Evolutionary conservation across 2,113 vertebrate species (phyloP), one percentile per base, ranked within the genome.

Genomic region (Raja brachyura): DNA sequence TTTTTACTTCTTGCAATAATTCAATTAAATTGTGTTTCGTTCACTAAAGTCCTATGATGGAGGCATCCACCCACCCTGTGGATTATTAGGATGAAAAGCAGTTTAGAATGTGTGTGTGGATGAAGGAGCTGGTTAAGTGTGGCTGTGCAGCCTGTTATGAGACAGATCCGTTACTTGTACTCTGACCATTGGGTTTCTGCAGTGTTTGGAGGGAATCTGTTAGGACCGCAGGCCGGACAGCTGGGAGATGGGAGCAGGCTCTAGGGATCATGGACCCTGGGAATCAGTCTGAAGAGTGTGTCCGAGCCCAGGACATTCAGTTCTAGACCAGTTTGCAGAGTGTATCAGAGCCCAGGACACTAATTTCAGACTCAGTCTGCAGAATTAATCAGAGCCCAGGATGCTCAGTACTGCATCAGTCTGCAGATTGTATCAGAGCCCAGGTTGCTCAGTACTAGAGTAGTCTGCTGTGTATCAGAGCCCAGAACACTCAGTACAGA

Each of bases 11-110:
- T 63, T 28, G 28, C 13, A 8, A 59, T 63, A 61, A 86, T n/a
- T n/a, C n/a, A 28, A 31, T 86, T 61, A 61, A n/a, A n/a, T n/a
- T 61, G 56, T 31, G 5, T 63, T 83, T 13, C 3, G 8, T 83
- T 56, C 10, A 4, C 48, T 83, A 11, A 83, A 9, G 48, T 33
- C 31, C 14, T 78, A 31, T 39, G 76, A 78, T 78, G 48, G 77
- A 83, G 79, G 2, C 25, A 56, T 83, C 48, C 1, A 6, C 48
- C 79, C 54, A 25, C 70, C 18, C 70, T 22, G 70, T 25, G 48
- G 79, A 83, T 86, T 63, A n/a, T 86, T 86, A 16, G 56, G 63
- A n/a, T 86, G 33, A 61, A 86, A 86, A 31, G 28, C 83, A 63
- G 83, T 86, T 63, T 61, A 63, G 28, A 28, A 59, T 54, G 6